Base-by-base conservation (phyloP, 2,888 invertebrate genomes). In the Sesia bembeciformis region DNA sequence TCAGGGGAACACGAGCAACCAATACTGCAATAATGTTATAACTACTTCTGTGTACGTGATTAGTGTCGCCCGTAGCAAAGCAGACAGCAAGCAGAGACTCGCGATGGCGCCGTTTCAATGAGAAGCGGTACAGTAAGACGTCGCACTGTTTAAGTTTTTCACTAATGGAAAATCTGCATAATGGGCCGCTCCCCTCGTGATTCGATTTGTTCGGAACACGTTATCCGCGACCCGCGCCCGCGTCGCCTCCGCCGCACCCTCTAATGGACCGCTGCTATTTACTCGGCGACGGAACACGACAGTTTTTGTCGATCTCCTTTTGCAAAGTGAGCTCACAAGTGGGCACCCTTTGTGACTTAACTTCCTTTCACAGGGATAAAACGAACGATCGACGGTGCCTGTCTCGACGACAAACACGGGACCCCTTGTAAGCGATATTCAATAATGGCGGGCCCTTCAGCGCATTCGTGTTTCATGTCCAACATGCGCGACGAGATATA, bases 111-210 rank as follows among this genome's bases (percentile, higher is more conserved):
- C 23, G 23, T 23, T 23, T 23, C 23, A 2, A 23, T 2, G 23
- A 23, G 23, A 23, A 23, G 23, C 23, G 23, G 23, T 23, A 23
- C 5, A 43, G 43, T 43, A 43, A 43, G 43, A 43, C 7, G 43
- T 49, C 23, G 60, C 59, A 63, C 65, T 65, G 69, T 67, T 74
- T 67, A 74, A 74, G 68, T 80, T 84, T 78, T 83, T 80, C 76
- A 76, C 72, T 83, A 85, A 85, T 81, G 82, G 82, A 81, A 86
- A 84, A 84, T 86, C 81, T 84, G 74, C 84, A 86, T 84, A 86
- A 86, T 83, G 81, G 84, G 69, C 73, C 71, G 68, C 72, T 75
- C 69, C 73, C 70, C 62, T 63, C 65, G 66, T 80, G 80, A 85
- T 85, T 86, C 81, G 84, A 86, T 87, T 85, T 81, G 74, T 75